A percentile compares a stretch with the other conserved stretches of the same genome.
Evolutionary conservation across 2,113 vertebrate genomes (phyloP).

Genomic region (Elaphurus davidianus): DNA sequence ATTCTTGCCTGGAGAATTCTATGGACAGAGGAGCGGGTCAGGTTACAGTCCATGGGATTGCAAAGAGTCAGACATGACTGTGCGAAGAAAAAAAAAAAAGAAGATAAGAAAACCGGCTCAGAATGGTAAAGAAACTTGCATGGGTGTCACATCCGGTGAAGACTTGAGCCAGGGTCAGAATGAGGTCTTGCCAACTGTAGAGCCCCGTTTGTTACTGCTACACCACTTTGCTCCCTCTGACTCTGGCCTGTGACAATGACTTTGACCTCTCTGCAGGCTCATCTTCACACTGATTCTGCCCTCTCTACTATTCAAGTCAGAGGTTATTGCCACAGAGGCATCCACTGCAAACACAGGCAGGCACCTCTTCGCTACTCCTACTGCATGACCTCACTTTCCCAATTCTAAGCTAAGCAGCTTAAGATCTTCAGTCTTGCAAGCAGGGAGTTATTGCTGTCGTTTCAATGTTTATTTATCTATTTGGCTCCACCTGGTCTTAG

Average conservation of each 20-base stretch:
- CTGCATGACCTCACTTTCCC: neutral
- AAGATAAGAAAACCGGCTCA: neutral
- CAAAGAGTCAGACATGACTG: neutral
- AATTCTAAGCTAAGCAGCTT: neutral
- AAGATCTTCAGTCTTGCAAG: neutral
- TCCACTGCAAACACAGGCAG: neutral
- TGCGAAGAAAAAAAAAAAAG: neutral
- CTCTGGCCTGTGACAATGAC: neutral
- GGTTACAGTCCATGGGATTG: neutral
- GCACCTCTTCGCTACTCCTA: neutral
- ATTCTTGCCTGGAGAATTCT: neutral
- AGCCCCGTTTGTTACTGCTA: neutral
- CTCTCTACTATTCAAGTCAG: neutral
- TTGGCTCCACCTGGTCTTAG: neutral
- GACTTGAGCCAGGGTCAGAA: neutral
- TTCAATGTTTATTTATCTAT: neutral
- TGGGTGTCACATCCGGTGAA: neutral
- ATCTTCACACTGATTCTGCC: neutral
- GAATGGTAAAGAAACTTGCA: neutral
- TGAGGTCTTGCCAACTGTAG: neutral
- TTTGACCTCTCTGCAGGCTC: neutral
- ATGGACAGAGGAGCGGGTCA: neutral
- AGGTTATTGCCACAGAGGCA: neutral
- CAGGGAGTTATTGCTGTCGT: neutral
- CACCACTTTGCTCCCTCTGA: fast-evolving